A percentile compares a stretch with the other conserved stretches of the same genome.
These are phyloP conservation scores for Lutraria lutraria DNA, from an alignment of 2,888 invertebrate species.

Conservation along the genomic window DNA sequence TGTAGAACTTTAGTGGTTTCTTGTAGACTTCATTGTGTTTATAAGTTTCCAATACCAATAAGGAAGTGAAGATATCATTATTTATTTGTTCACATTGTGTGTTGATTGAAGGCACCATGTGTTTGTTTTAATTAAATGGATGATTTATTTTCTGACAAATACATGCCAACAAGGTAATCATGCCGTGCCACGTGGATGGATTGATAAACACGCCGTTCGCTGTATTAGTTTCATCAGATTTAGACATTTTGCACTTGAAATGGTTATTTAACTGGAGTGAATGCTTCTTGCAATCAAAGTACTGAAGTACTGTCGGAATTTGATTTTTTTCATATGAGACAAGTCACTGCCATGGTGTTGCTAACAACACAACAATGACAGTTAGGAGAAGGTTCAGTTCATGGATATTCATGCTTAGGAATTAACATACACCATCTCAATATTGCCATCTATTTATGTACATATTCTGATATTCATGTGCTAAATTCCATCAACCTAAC, in stretches of 20 bases:
- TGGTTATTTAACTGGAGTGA: not conserved
- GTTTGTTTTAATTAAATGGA: conserved; percentile 7
- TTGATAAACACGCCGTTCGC: not conserved
- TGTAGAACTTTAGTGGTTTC: too few species aligned
- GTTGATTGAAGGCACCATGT: not conserved
- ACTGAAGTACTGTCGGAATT: too few species aligned
- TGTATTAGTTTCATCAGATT: not conserved
- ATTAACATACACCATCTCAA: too few species aligned
- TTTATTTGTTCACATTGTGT: not conserved
- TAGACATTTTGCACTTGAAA: not conserved
- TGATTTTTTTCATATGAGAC: too few species aligned
- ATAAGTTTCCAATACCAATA: not conserved
- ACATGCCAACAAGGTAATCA: conserved; percentile 4
- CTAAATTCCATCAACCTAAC: too few species aligned
- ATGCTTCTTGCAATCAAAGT: too few species aligned
- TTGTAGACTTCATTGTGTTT: not conserved
- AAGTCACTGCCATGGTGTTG: too few species aligned
- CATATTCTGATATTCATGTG: too few species aligned
- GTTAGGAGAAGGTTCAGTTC: too few species aligned
- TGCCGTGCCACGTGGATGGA: not conserved
- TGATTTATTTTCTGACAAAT: conserved; percentile 13
- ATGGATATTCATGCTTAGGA: too few species aligned
- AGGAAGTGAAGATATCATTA: not conserved
- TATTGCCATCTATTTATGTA: too few species aligned
- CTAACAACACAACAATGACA: too few species aligned